Conservation (phyloP, 2,888 invertebrate species). For the Ischnura elegans region DNA sequence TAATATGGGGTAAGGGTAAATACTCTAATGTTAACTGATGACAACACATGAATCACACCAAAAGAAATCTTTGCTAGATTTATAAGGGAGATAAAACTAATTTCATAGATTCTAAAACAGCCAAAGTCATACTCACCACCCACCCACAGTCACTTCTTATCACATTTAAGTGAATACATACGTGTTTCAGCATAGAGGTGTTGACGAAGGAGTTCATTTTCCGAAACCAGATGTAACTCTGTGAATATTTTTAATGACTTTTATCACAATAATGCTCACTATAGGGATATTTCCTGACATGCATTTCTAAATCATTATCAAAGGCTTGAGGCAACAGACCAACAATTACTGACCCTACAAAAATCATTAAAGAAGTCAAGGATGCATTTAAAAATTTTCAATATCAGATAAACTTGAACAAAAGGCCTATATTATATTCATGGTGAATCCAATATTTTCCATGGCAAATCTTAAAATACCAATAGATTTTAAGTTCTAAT, state of each 20-base stretch:
- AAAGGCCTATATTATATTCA: background rate
- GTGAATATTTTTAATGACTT: conserved; percentile 30
- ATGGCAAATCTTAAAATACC: background rate
- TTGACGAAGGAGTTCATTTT: background rate
- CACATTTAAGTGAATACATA: conserved; percentile 1
- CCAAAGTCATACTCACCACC: background rate
- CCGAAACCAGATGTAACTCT: conserved; percentile 30
- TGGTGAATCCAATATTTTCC: background rate
- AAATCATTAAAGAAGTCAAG: background rate
- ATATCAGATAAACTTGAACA: background rate
- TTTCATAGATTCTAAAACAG: background rate
- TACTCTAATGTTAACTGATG: background rate
- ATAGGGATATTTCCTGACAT: background rate
- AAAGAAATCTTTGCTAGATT: background rate
- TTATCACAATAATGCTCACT: background rate
- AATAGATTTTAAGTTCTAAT: too few relatives aligned
- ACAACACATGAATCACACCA: background rate
- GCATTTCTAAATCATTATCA: background rate
- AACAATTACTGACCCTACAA: background rate
- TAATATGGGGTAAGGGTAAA: background rate
- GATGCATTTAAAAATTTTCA: background rate
- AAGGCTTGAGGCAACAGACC: background rate
- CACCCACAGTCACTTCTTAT: background rate
- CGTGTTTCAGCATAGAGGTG: background rate
- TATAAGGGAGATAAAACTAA: background rate